Base-by-base conservation (phyloP, 1,140 invertebrate species). In the Achatina immaculata region DNA sequence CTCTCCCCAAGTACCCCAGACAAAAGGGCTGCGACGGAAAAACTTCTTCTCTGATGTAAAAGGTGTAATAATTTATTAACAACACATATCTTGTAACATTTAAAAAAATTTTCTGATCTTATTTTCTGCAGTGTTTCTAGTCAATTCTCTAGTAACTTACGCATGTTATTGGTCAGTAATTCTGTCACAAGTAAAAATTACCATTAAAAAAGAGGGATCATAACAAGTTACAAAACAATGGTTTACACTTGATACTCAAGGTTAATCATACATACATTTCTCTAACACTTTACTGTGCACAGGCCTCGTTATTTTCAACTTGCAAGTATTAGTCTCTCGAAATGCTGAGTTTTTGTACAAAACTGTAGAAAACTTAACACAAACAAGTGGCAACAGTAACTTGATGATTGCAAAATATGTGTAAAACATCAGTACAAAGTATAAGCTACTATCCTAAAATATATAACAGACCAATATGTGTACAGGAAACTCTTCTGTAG, bases 1-100 rank as follows among this genome's bases (percentile, higher is more conserved):
- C 42, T 73, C 16, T 7, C 71, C 71, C 71, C 71, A 73, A 24
- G n/a, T 21, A 11, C 43, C 43, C 71, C 71, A 73, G 11, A 48
- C 62, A 66, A 16, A 66, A 66, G n/a, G 62, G 62, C 28, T 66
- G 62, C 28, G 31, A 28, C 9, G 28, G 14, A 66, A 28, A n/a
- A 66, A 31, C 62, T 31, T 66, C 28, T 19, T 28, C 62, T n/a
- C 62, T 31, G 19, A 51, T 11, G 11, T 11, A 51, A 51, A 51
- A 51, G 24, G 11, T 14, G 48, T 14, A 51, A 11, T 14, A 51
- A 51, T 14, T 51, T 11, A 51, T 51, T 51, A 51, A 51, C 24
- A 14, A 24, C 11, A 51, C 48, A 51, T 11, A 11, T 14, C 24
- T 14, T 11, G 48, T 51, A 14, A 14, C 24, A 51, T 51, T 51